phyloP scores from a whole-genome alignment of 2,113 vertebrate genomes.

The Struthio camelus region DNA sequence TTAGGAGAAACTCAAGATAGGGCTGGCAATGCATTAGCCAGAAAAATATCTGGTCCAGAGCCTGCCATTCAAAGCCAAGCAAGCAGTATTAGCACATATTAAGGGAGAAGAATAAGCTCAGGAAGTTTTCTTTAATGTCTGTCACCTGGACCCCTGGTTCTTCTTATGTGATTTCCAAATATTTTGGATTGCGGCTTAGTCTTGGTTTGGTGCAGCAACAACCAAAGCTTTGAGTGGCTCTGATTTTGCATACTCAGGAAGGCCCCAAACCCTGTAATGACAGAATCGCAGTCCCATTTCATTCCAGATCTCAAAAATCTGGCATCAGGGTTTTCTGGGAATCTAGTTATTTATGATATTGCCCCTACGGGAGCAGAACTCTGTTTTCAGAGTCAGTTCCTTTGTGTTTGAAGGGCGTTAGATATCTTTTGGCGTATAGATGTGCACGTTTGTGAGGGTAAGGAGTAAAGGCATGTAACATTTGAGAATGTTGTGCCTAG shows the following conservation, averaged over 20 bases:
- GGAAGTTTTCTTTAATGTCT: neutral
- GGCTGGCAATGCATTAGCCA: neutral
- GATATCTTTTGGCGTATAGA: neutral
- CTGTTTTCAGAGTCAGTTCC: neutral
- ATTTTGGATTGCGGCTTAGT: neutral
- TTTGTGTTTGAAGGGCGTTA: neutral
- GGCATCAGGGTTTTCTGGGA: neutral
- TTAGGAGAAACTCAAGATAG: neutral
- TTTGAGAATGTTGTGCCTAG: neutral
- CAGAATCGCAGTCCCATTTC: neutral
- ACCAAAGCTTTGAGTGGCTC: neutral
- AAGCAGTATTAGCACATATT: neutral
- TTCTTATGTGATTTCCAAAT: neutral
- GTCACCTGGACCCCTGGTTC: neutral
- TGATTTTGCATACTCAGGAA: neutral
- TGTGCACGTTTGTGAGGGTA: neutral
- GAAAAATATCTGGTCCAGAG: neutral
- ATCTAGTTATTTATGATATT: neutral
- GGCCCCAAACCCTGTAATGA: neutral
- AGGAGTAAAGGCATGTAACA: neutral
- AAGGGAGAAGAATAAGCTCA: neutral
- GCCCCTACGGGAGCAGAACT: neutral
- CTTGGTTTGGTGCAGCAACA: neutral
- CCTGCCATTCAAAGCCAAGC: neutral
- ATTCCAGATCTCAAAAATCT: neutral